Evolutionary conservation across 2,113 vertebrate genomes (phyloP), one percentile per base, ranked within the genome.

Genomic region (Pelvicachromis taeniatus): DNA sequence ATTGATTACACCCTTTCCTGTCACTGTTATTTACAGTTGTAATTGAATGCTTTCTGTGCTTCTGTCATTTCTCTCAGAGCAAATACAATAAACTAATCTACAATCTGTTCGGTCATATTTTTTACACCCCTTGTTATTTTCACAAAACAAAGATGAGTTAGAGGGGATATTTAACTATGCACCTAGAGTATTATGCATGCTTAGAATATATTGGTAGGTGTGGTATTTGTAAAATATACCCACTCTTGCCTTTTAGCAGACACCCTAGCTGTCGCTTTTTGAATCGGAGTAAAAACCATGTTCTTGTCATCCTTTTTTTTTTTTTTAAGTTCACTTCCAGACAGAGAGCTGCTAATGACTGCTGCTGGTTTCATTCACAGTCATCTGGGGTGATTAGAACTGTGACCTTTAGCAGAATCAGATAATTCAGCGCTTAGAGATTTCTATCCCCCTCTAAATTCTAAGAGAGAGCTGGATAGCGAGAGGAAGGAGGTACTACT

Each of bases 321-420:
- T 83, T 50, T 48, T 81, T 68, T 78, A 29, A 58, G 59, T 90
- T 80, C 3, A 5, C 40, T 65, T 79, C 82, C 89, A 88, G 91
- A 88, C 87, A 91, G 88, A 85, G 81, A 54, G 89, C 82, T 52
- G 88, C 88, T 95, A 94, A 95, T 94, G 93, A 91, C 89, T 85
- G 75, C 84, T 85, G 81, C 88, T 89, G 87, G 85, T 89, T 88
- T 85, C 73, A 45, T 77, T 92, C 86, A 77, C 79, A 75, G 79
- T 90, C 85, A 91, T 91, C 84, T 50, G 8, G 48, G 80, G 90
- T 92, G 88, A 94, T 94, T 90, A 94, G 88, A 84, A 89, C 65
- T 81, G 59, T 92, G 93, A 95, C 94, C 94, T 94, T 94, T 92
- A 90, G 81, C 87, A 78, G 40, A 92, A 85, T 79, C 83, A 84